phyloP scores from a whole-genome alignment of 2,888 invertebrate species.

The Syrista parreyssii region DNA sequence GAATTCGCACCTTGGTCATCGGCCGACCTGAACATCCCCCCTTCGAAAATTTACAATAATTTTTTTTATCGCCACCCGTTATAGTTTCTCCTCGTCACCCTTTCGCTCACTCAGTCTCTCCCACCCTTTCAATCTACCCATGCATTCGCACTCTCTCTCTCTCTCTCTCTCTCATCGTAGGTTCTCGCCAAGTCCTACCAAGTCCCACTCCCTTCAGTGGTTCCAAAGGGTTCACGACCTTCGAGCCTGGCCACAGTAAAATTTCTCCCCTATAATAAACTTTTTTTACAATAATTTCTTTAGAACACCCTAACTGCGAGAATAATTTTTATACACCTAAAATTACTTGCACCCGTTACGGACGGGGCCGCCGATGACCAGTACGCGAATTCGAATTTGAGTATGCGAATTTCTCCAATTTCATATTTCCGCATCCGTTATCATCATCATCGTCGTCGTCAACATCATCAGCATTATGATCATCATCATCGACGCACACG shows the following conservation, averaged over 20 bases:
- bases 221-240: background rate
- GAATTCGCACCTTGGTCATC: slow-evolving; percentile 56
- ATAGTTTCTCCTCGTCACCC: slow-evolving; percentile 22
- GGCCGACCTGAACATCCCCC: slow-evolving; percentile 52
- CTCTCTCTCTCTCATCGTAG: background rate
- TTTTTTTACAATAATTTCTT: slow-evolving; percentile 60
- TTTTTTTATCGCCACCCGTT: slow-evolving; percentile 29
- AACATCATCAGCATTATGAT: slow-evolving; percentile 37
- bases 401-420: background rate
- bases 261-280: slow-evolving; percentile 47
- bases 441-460: slow-evolving; percentile 8
- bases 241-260: slow-evolving; percentile 13
- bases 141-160: slow-evolving; percentile 15
- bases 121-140: slow-evolving; percentile 1
- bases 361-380: slow-evolving; percentile 61
- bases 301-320: slow-evolving; percentile 48
- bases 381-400: background rate
- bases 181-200: background rate
- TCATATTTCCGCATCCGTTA: background rate
- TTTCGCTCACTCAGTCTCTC: slow-evolving; percentile 14
- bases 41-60: slow-evolving; percentile 53
- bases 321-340: slow-evolving; percentile 59
- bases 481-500: slow-evolving; percentile 25
- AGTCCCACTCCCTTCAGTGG: background rate
- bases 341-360: slow-evolving; percentile 61